These are phyloP conservation scores for Trematomus bernacchii DNA, from an alignment of 2,797 vertebrate species.

Conservation along the genomic window DNA sequence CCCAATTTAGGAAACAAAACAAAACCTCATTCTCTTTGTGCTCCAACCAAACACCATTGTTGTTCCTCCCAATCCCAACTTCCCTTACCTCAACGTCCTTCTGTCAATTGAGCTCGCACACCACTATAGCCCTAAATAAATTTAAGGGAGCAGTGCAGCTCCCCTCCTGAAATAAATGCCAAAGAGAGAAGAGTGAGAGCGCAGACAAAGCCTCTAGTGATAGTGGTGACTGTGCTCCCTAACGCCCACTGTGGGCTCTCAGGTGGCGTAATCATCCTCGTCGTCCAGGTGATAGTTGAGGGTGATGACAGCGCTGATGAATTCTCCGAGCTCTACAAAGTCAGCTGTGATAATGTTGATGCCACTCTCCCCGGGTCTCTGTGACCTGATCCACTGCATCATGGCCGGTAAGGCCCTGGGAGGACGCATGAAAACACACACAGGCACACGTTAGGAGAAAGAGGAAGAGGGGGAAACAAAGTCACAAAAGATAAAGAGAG, in stretches of 20 bases:
- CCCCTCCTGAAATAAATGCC: slow-evolving; percentile 77
- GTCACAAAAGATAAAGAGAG: slow-evolving; percentile 32
- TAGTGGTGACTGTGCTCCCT: slow-evolving; percentile 53
- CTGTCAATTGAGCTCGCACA: slow-evolving; percentile 39
- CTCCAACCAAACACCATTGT: slow-evolving; percentile 45
- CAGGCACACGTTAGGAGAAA: neutral
- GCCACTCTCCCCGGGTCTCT: slow-evolving; percentile 95
- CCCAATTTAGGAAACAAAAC: slow-evolving; percentile 56
- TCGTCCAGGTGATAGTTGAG: slow-evolving; percentile 96
- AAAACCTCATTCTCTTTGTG: slow-evolving; percentile 48
- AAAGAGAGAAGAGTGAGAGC: slow-evolving; percentile 77
- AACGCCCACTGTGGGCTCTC: slow-evolving; percentile 74
- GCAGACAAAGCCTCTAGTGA: slow-evolving; percentile 68
- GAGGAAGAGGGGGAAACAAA: neutral
- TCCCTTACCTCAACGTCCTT: slow-evolving; percentile 18
- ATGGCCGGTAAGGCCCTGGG: slow-evolving; percentile 94
- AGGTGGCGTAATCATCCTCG: slow-evolving; percentile 93
- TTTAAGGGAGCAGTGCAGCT: slow-evolving; percentile 69
- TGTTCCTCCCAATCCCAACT: slow-evolving; percentile 32
- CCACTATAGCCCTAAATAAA: slow-evolving; percentile 81
- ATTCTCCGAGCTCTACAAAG: slow-evolving; percentile 99
- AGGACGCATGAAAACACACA: slow-evolving; percentile 19
- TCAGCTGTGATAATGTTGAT: slow-evolving; percentile 98
- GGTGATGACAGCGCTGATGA: slow-evolving; percentile 97
- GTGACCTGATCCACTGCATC: slow-evolving; percentile 97